phyloP scores from a whole-genome alignment of 2,797 vertebrate species.

The Garrulus glandarius region DNA sequence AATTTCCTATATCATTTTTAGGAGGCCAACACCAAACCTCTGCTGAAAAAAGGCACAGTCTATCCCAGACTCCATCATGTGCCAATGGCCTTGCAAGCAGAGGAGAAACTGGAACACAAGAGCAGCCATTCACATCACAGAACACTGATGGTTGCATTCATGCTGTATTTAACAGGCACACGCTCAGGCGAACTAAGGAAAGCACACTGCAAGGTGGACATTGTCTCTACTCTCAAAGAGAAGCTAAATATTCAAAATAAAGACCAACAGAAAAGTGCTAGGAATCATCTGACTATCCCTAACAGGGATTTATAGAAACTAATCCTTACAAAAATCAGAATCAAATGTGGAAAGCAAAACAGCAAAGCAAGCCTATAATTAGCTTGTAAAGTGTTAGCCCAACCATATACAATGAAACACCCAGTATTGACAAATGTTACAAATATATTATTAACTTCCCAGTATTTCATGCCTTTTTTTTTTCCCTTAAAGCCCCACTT shows the following conservation, averaged over 20 bases:
- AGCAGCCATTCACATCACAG: not conserved
- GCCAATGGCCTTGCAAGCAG: not conserved
- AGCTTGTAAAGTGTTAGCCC: not conserved
- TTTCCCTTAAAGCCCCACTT: not conserved
- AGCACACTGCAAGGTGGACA: not conserved
- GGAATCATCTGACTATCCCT: not conserved
- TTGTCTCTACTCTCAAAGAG: not conserved
- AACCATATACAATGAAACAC: not conserved
- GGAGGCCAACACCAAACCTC: not conserved
- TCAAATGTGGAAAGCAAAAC: not conserved
- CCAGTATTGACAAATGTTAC: not conserved
- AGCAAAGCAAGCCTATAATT: not conserved
- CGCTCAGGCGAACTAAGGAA: not conserved
- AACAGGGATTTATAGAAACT: not conserved
- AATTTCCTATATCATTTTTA: not conserved
- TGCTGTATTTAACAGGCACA: not conserved
- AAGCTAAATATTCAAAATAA: not conserved
- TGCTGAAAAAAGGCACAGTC: not conserved
- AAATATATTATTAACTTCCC: not conserved
- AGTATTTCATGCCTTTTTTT: not conserved
- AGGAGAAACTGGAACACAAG: not conserved
- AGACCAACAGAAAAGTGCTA: not conserved
- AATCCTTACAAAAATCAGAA: not conserved
- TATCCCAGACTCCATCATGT: not conserved
- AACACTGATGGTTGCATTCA: not conserved